Evolutionary conservation across 2,888 invertebrate species (phyloP).

Genomic region (Tryphoninae sp.): DNA sequence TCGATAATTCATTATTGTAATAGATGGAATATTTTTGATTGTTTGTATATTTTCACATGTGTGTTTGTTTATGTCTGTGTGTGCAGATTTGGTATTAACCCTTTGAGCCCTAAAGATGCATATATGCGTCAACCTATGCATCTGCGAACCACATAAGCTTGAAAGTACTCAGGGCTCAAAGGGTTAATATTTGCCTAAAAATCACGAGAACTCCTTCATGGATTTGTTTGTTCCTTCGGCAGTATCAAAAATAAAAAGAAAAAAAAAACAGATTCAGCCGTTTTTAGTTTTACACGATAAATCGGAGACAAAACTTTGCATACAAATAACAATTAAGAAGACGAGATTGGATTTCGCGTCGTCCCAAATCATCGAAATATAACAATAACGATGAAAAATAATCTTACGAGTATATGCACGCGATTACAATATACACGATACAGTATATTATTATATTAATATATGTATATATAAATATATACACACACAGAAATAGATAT

Average conservation of each 20-base stretch:
- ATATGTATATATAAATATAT: slow-evolving; percentile 58
- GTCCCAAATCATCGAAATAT: slow-evolving; percentile 22
- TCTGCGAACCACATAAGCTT: too few species aligned
- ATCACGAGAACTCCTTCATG: background rate
- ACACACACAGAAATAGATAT: slow-evolving; percentile 19
- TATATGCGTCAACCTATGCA: too few species aligned
- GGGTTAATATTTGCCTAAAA: slow-evolving; percentile 14
- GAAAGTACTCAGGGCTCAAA: too few species aligned
- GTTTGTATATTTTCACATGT: background rate
- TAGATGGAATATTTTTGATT: slow-evolving; percentile 16
- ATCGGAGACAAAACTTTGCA: slow-evolving; percentile 17
- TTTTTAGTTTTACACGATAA: background rate
- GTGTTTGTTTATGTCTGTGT: background rate
- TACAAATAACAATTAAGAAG: slow-evolving; percentile 10
- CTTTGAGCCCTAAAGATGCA: too few species aligned
- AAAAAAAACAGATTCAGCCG: background rate
- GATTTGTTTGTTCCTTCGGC: slow-evolving; percentile 24
- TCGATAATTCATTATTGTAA: background rate
- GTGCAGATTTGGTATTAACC: slow-evolving; percentile 32
- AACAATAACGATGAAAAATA: slow-evolving; percentile 9
- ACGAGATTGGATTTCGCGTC: slow-evolving; percentile 1
- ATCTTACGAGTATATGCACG: slow-evolving; percentile 41
- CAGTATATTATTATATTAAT: slow-evolving; percentile 50
- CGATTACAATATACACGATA: slow-evolving; percentile 51
- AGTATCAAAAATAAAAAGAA: slow-evolving; percentile 42